Base-by-base conservation (phyloP, 2,797 vertebrate genomes). In the Periophthalmus magnuspinnatus region DNA sequence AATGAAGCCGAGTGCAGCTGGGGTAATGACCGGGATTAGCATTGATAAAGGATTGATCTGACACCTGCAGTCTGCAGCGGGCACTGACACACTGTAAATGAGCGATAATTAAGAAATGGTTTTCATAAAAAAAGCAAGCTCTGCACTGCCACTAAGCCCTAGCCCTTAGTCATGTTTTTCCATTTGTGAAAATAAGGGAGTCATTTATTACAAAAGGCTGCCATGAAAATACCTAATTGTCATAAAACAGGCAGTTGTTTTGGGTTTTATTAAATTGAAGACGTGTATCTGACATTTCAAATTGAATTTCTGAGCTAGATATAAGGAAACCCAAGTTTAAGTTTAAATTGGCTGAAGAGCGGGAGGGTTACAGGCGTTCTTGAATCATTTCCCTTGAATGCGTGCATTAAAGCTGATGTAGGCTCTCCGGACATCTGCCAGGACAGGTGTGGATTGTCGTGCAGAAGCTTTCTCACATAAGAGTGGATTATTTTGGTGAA, bases 381-480 rank as follows among this genome's bases (percentile, higher is more conserved):
- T 4, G 41, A 68, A 72, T 81, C 80, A 82, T 90, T 90, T 81
- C 78, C 65, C 74, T 87, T 86, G 84, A 89, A 90, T 79, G 85
- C 85, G 84, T 86, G 78, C 91, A 80, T 92, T 90, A 88, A 92
- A 92, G 93, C 90, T 90, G 84, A 86, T 78, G 71, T 82, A 86
- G 81, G 89, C 81, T 81, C 73, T 68, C 74, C 56, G 84, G 89
- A 86, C 84, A 92, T 93, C 82, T 81, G 71, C 63, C 69, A 71
- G 76, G 80, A 84, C 81, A 81, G 74, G 84, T 84, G 86, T 83
- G 65, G 69, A 59, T 63, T 9, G 66, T 33, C 65, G 50, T 68
- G 17, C 22, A 47, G 2, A 38, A 41, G 68, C 56, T 65, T 78
- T 76, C 67, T 65, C 71, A 24, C 45, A 70, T 76, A 74, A 33